Percentiles rank a stretch among this genome's conserved stretches.
Conservation (phyloP, 1,140 invertebrate species). For the Vanessa tameamea region DNA sequence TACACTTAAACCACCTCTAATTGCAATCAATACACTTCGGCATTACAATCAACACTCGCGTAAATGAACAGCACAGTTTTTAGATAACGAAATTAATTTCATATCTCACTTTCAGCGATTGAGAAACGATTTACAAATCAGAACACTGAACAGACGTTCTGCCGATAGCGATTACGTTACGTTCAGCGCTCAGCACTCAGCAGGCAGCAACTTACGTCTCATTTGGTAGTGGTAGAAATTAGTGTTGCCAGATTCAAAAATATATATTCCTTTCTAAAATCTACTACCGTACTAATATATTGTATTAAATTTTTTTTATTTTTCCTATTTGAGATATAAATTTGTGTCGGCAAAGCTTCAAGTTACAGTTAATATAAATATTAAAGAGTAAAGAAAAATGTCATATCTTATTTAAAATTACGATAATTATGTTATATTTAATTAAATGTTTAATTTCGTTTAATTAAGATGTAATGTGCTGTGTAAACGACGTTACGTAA, state of each 20-base stretch:
- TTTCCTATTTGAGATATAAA: too few relatives aligned
- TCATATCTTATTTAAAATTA: too few relatives aligned
- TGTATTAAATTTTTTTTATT: too few relatives aligned
- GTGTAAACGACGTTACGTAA: too few relatives aligned
- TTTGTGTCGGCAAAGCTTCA: too few relatives aligned
- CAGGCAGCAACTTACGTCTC: slow-evolving; percentile 37
- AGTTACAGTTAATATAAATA: too few relatives aligned
- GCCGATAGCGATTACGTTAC: slow-evolving; percentile 59
- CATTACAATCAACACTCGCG: slow-evolving; percentile 62
- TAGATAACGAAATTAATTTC: slow-evolving; percentile 63
- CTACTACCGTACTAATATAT: too few relatives aligned
- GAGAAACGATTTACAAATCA: slow-evolving; percentile 56
- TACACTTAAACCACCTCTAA: slow-evolving; percentile 63
- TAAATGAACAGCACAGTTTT: slow-evolving; percentile 58
- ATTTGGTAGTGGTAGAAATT: slow-evolving; percentile 17
- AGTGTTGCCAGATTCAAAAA: background rate
- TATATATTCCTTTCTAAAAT: background rate
- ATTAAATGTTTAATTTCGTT: too few relatives aligned
- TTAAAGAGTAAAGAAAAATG: too few relatives aligned
- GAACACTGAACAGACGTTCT: slow-evolving; percentile 51
- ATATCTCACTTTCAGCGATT: slow-evolving; percentile 61
- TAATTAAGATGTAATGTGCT: too few relatives aligned
- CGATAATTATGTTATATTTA: too few relatives aligned
- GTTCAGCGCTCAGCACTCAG: slow-evolving; percentile 29
- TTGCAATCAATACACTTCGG: slow-evolving; percentile 60